phyloP scores from a whole-genome alignment of 2,797 vertebrate species.

The Sarcoramphus papa region DNA sequence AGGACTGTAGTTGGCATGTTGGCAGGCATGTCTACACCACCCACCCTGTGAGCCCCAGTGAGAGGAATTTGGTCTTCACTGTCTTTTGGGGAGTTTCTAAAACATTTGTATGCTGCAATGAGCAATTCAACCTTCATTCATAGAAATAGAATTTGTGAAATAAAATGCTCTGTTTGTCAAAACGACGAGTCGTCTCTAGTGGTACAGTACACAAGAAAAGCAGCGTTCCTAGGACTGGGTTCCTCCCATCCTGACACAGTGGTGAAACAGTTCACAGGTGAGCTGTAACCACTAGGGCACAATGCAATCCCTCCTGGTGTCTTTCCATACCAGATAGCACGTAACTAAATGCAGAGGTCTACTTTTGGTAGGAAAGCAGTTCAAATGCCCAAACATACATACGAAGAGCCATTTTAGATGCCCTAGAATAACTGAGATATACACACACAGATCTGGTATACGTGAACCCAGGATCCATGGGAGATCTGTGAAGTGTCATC shows the following conservation, averaged over 20 bases:
- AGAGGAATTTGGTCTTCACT: neutral
- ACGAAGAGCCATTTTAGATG: neutral
- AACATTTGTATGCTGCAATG: neutral
- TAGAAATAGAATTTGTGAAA: neutral
- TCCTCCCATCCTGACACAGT: neutral
- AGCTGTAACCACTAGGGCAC: neutral
- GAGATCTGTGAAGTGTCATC: no score
- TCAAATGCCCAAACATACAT: neutral
- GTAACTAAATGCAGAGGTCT: neutral
- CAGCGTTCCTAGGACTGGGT: neutral
- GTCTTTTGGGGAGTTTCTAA: neutral
- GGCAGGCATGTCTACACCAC: neutral
- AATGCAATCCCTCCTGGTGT: neutral
- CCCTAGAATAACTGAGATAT: neutral
- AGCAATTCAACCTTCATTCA: neutral
- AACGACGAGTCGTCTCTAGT: neutral
- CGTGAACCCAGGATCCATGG: no score
- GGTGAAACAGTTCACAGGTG: neutral
- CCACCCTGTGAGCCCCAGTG: fast-evolving
- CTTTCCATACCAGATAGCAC: neutral
- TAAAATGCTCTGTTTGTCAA: neutral
- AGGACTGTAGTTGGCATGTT: neutral
- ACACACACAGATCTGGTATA: no score
- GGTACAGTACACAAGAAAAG: neutral
- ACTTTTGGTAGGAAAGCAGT: neutral